These are phyloP conservation scores for Phasianus colchicus DNA, from an alignment of 2,113 vertebrate genomes.

Conservation along the genomic window DNA sequence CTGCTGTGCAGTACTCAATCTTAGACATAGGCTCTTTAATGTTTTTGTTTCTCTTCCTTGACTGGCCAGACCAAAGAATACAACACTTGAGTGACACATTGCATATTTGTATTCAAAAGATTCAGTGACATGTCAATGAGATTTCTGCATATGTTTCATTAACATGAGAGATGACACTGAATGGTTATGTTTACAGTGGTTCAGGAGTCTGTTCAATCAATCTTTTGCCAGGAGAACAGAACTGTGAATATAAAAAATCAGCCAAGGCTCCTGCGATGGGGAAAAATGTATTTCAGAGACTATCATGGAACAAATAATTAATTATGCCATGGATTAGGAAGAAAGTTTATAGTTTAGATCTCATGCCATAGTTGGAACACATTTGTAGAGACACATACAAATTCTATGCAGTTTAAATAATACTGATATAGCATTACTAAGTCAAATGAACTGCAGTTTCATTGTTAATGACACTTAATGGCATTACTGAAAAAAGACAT, in stretches of 20 bases:
- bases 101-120: not conserved
- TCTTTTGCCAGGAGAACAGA: not conserved
- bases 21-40: not conserved
- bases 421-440: not conserved
- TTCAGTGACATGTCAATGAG: not conserved
- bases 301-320: not conserved
- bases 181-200: not conserved
- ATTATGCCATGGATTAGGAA: not conserved
- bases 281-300: not conserved
- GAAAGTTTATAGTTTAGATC: not conserved
- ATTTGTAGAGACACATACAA: not conserved
- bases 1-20: not conserved
- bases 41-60: not conserved
- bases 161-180: not conserved
- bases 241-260: not conserved
- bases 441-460: not conserved
- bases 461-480: not conserved
- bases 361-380: not conserved
- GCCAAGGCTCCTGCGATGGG: not conserved
- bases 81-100: not conserved
- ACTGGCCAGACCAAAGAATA: not conserved
- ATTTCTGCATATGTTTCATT: not conserved
- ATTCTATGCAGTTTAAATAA: not conserved
- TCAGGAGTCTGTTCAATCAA: not conserved
- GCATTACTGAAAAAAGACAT: not conserved